Conservation (phyloP, 2,888 invertebrate species). For the Acleris laterana region DNA sequence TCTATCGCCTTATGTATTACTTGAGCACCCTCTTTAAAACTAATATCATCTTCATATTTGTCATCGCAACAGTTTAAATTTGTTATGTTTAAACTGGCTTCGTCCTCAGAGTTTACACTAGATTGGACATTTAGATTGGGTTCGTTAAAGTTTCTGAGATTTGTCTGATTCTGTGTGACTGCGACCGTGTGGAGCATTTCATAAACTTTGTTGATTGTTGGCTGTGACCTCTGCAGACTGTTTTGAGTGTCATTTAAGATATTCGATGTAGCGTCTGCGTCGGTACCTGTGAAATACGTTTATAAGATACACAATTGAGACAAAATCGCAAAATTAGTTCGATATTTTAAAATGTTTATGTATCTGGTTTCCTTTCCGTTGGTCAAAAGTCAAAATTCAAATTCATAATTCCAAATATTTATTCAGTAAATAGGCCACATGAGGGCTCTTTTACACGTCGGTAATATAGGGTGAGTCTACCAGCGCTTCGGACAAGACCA, state of each 20-base stretch:
- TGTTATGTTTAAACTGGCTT: constrained; percentile 45
- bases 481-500: too few species aligned
- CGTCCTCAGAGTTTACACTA: constrained; percentile 55
- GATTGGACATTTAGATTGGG: constrained; percentile 55
- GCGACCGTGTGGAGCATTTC: constrained; percentile 69
- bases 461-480: too few species aligned
- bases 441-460: too few species aligned
- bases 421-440: too few species aligned
- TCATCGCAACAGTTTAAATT: constrained; percentile 26
- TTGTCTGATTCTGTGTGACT: constrained; percentile 58
- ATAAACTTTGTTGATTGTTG: constrained; percentile 74
- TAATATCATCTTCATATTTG: constrained; percentile 41
- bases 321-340: too few species aligned
- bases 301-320: too few species aligned
- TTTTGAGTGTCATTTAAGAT: constrained; percentile 56
- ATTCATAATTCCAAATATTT: too few species aligned
- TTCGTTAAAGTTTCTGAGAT: constrained; percentile 57
- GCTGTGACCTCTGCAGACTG: constrained; percentile 53
- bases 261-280: constrained; percentile 64
- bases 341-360: too few species aligned
- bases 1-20: constrained; percentile 48
- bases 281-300: constrained; percentile 61
- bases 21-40: constrained; percentile 55
- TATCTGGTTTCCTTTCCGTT: too few species aligned
- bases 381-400: too few species aligned